Conservation (phyloP, 1,140 invertebrate species). For the Chrysopa pallens region DNA sequence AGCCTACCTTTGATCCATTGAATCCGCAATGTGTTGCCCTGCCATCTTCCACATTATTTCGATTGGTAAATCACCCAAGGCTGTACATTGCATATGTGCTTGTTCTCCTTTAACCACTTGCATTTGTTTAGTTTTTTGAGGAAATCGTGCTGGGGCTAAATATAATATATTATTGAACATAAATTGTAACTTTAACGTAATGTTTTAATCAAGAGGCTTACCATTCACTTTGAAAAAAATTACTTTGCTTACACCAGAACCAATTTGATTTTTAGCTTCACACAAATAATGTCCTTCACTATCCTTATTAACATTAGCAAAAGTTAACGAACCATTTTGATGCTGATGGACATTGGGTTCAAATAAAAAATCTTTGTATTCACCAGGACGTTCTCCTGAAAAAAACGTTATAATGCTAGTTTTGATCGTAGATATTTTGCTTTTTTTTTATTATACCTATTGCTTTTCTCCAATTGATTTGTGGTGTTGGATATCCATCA, state of each 20-base stretch:
- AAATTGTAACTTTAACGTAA: not conserved
- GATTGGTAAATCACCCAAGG: slow-evolving; percentile 73
- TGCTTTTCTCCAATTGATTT: slow-evolving; percentile 73
- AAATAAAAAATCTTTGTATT: slow-evolving; percentile 70
- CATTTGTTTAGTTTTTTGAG: slow-evolving; percentile 56
- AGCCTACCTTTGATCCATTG: slow-evolving; percentile 40
- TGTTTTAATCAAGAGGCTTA: slow-evolving; percentile 23
- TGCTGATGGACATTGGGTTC: slow-evolving; percentile 55
- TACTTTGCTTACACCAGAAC: slow-evolving; percentile 70
- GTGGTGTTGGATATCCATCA: slow-evolving; percentile 74
- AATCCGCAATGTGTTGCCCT: slow-evolving; percentile 42
- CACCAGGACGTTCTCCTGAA: slow-evolving; percentile 53
- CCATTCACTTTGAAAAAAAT: slow-evolving; percentile 76
- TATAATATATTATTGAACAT: not conserved
- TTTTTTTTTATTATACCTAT: slow-evolving; percentile 44
- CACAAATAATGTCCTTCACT: slow-evolving; percentile 84
- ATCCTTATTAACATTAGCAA: slow-evolving; percentile 61
- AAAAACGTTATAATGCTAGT: slow-evolving; percentile 4
- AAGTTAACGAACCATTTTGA: slow-evolving; percentile 63
- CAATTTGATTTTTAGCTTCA: slow-evolving; percentile 80
- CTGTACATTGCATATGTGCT: slow-evolving; percentile 68
- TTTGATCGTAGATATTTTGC: too few species aligned
- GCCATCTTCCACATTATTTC: slow-evolving; percentile 62
- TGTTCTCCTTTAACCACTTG: slow-evolving; percentile 55
- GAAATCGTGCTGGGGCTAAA: slow-evolving; percentile 67